Percentiles rank a stretch among this genome's conserved stretches.
Conservation (phyloP, 2,113 vertebrate genomes). For the Mustelus asterias region DNA sequence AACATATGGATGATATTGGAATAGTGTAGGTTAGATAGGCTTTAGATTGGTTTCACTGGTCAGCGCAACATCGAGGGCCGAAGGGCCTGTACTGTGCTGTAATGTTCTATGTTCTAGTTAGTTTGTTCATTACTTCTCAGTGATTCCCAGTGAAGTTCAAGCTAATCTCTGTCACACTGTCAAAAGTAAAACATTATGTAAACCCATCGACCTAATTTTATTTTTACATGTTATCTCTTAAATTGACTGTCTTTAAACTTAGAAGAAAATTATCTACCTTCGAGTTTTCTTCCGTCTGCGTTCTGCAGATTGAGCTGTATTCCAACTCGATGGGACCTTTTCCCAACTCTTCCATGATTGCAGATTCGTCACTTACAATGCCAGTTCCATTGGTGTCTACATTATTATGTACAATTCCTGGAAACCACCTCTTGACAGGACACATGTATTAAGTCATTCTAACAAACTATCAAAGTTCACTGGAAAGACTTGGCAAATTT, state of each 20-base stretch:
- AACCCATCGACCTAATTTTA: neutral
- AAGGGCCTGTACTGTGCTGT: too few relatives aligned
- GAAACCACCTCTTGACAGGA: neutral
- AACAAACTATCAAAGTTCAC: neutral
- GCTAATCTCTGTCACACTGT: neutral
- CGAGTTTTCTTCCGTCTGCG: neutral
- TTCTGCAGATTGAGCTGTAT: neutral
- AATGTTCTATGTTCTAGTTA: too few relatives aligned
- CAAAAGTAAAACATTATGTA: neutral
- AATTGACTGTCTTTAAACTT: neutral
- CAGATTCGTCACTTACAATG: neutral
- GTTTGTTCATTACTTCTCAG: neutral
- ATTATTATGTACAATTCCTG: neutral
- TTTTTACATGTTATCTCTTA: neutral
- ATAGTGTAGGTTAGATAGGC: too few relatives aligned
- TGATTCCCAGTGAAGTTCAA: neutral
- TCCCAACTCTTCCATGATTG: neutral
- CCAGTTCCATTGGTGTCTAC: neutral
- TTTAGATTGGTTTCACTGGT: too few relatives aligned
- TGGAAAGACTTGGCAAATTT: neutral
- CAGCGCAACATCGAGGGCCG: too few relatives aligned
- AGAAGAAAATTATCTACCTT: neutral
- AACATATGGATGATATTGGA: too few relatives aligned
- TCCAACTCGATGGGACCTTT: neutral
- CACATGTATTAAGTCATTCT: neutral